Evolutionary conservation across 2,888 invertebrate genomes (phyloP).

Genomic region (Biston betularia): DNA sequence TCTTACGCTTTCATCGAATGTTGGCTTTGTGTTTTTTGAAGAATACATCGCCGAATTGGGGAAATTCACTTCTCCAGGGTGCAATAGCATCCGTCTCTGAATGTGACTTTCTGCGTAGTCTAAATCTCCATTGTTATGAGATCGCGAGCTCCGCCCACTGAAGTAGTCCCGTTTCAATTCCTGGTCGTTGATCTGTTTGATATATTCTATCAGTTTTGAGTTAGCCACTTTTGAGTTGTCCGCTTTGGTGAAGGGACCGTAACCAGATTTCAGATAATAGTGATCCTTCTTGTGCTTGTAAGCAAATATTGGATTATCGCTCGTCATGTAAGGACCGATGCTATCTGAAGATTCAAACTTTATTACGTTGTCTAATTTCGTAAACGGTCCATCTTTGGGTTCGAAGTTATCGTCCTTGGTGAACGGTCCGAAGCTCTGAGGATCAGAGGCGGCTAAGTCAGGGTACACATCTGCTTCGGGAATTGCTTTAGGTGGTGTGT

Average conservation of each 20-base stretch:
- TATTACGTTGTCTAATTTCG: constrained; percentile 86
- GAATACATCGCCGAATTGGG: constrained; percentile 89
- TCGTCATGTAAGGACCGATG: constrained; percentile 68
- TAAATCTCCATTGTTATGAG: constrained; percentile 77
- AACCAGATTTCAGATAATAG: constrained; percentile 76
- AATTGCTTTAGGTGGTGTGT: constrained; percentile 88
- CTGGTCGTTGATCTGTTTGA: constrained; percentile 89
- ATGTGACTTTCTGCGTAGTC: constrained; percentile 86
- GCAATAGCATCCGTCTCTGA: constrained; percentile 90
- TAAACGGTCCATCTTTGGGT: constrained; percentile 86
- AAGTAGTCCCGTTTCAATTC: constrained; percentile 88
- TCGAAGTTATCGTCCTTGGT: constrained; percentile 87
- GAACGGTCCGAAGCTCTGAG: constrained; percentile 85
- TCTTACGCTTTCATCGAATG: constrained; percentile 89
- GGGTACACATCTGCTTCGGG: constrained; percentile 86
- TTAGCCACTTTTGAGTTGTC: constrained; percentile 87
- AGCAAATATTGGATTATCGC: constrained; percentile 68
- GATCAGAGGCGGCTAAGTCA: constrained; percentile 66
- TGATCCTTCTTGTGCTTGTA: constrained; percentile 79
- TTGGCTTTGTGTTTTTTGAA: constrained; percentile 86
- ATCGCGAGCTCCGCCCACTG: constrained; percentile 80
- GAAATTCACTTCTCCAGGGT: constrained; percentile 88
- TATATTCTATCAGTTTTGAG: constrained; percentile 88
- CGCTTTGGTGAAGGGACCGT: constrained; percentile 88
- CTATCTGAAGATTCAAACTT: constrained; percentile 73